These are phyloP conservation scores for Eospalax fontanierii DNA, from an alignment of 2,797 vertebrate species.

Conservation along the genomic window DNA sequence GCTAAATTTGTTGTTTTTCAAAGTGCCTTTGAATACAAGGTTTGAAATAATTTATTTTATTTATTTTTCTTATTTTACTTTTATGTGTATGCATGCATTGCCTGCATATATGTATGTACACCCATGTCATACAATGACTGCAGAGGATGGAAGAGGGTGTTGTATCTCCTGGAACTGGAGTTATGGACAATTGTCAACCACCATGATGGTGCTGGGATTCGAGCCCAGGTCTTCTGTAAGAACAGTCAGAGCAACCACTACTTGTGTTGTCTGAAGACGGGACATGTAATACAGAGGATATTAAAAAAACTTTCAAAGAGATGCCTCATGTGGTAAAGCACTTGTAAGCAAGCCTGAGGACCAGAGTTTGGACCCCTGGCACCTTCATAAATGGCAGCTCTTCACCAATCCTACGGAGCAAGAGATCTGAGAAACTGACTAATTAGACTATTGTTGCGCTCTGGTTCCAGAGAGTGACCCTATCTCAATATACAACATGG, in stretches of 20 bases:
- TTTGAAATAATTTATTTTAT: slow-evolving; percentile 30
- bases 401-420: too few relatives aligned
- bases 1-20: slow-evolving; percentile 34
- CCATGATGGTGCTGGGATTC: too few relatives aligned
- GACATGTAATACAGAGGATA: neutral
- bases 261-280: neutral
- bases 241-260: too few relatives aligned
- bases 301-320: neutral
- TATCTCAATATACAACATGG: neutral
- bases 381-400: neutral
- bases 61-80: too few relatives aligned
- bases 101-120: too few relatives aligned
- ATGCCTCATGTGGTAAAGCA: neutral
- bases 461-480: neutral
- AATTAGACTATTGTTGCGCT: neutral
- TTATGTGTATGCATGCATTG: too few relatives aligned
- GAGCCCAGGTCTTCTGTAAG: too few relatives aligned
- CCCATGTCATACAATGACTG: too few relatives aligned
- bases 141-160: too few relatives aligned
- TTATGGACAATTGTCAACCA: too few relatives aligned
- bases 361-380: neutral
- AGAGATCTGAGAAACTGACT: neutral
- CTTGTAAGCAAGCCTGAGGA: neutral
- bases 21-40: slow-evolving; percentile 25
- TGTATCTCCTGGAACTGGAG: too few relatives aligned